These are phyloP conservation scores for Caiman crocodilus DNA, from an alignment of 2,797 vertebrate genomes.

Conservation along the genomic window DNA sequence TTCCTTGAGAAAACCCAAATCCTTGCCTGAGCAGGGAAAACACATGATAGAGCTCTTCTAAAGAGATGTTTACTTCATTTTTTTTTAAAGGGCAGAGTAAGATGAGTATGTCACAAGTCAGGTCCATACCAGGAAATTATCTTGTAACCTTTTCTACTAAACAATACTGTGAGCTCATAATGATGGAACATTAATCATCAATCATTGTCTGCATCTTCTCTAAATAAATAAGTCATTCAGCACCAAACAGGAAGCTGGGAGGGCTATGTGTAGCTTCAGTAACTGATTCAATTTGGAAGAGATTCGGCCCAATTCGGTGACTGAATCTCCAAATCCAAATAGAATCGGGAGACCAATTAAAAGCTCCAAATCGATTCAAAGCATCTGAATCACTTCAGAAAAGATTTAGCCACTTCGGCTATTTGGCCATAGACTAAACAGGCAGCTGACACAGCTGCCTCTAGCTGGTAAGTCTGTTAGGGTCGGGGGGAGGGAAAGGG, in stretches of 20 bases:
- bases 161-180: background rate
- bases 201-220: background rate
- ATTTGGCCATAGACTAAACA: too few species aligned
- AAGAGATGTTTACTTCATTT: background rate
- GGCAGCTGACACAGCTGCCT: too few species aligned
- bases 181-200: slow-evolving; percentile 30
- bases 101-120: background rate
- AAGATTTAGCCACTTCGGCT: too few species aligned
- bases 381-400: too few species aligned
- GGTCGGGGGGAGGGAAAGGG: too few species aligned
- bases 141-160: background rate
- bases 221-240: background rate
- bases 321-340: too few species aligned
- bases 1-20: background rate
- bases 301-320: too few species aligned
- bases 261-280: background rate
- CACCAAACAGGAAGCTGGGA: background rate
- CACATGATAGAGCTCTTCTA: background rate
- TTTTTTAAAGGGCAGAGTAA: background rate
- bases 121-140: background rate
- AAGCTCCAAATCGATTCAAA: too few species aligned
- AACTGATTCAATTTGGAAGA: background rate
- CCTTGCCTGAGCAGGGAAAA: background rate
- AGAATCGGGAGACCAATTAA: too few species aligned
- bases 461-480: too few species aligned